Base-by-base conservation (phyloP, 2,888 invertebrate genomes). In the Pachliopta kotzebuea region DNA sequence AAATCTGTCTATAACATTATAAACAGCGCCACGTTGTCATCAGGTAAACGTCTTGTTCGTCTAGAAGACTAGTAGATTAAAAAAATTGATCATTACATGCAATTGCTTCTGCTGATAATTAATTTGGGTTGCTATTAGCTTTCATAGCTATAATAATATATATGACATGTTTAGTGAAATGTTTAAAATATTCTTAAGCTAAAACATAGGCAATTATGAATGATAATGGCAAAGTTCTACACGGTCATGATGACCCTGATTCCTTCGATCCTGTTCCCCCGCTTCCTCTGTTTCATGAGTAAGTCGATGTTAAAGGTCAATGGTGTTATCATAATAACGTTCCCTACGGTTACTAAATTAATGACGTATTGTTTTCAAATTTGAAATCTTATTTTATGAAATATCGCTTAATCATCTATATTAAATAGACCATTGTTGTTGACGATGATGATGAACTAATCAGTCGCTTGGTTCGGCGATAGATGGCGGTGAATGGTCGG, bases 401-500 rank as follows among this genome's bases (percentile, higher is more conserved):
- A 42, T 53, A 53, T 53, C 53, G 53, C 31, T 49, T 49, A 53
- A 61, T 65, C 65, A 58, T 65, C 54, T 49, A 62, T 23, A 61
- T 62, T 57, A 58, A 65, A 65, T 62, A 56, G 58, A 45, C 54
- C 54, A 62, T 65, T 62, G 65, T 65, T 55, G 37, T 14, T 26
- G 49, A 23, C n/a, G n/a, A n/a, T 55, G 45, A 49, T 24, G 37
- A 37, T 37, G 37, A 62, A 60, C 54, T 37, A 62, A 57, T 53
- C 54, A 49, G 21, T 37, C 59, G 50, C 42, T 54, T 54, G 60
- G 50, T 31, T 55, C 61, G 45, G n/a, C n/a, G 58, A 53, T 60
- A 59, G 62, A 62, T 56, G 63, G 52, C 62, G 60, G 54, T 62
- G 65, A 62, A 61, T 68, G 64, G 62, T 59, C 14, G 53, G 49